Conservation (phyloP, 2,888 invertebrate genomes). For the Drosophila aldrichi region DNA sequence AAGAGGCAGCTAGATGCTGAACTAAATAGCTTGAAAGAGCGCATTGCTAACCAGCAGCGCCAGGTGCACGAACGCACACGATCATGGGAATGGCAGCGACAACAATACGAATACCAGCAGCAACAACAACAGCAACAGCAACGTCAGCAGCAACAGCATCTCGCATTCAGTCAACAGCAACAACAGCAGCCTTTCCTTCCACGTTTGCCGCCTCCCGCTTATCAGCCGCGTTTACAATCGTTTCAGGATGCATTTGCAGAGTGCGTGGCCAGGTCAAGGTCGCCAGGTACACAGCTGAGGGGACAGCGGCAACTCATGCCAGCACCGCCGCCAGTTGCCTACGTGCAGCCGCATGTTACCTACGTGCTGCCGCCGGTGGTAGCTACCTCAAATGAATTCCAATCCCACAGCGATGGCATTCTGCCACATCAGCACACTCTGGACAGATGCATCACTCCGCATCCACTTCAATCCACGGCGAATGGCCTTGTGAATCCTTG, state of each 20-base stretch:
- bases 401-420: not conserved
- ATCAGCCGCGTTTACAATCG: constrained; percentile 36
- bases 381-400: not conserved
- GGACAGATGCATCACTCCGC: constrained; percentile 25
- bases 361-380: constrained; percentile 4
- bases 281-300: not conserved
- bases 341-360: not conserved
- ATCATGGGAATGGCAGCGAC: constrained; percentile 25
- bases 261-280: not conserved
- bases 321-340: not conserved
- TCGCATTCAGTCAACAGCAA: constrained; percentile 11
- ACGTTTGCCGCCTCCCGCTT: constrained; percentile 30
- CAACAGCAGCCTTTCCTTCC: constrained; percentile 22
- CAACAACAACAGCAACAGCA: not conserved
- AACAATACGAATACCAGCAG: constrained; percentile 17
- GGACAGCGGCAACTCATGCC: constrained; percentile 5
- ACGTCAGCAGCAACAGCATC: not conserved
- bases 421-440: constrained; percentile 29
- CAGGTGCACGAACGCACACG: constrained; percentile 23
- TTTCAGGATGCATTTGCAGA: constrained; percentile 45
- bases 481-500: not conserved
- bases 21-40: constrained; percentile 28
- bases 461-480: not conserved
- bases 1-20: constrained; percentile 21
- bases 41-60: constrained; percentile 36